A percentile compares a stretch with the other conserved stretches of the same genome.
These are phyloP conservation scores for Ciconia stormi DNA, from an alignment of 2,113 vertebrate genomes.

Conservation along the genomic window DNA sequence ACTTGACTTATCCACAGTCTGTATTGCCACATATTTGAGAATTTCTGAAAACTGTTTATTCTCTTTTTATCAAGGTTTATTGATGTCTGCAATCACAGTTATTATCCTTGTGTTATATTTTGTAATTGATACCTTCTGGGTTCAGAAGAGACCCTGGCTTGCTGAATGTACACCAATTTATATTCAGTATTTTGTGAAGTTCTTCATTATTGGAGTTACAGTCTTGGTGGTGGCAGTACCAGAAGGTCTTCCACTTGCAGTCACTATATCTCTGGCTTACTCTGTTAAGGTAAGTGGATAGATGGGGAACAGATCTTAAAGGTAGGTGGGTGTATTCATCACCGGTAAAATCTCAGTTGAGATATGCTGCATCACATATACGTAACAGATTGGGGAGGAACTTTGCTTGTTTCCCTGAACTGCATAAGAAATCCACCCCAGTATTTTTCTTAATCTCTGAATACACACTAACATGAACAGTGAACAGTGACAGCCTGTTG, in stretches of 20 bases:
- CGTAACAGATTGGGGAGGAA: background rate
- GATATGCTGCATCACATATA: background rate
- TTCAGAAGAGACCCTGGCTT: constrained; percentile 89
- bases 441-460: background rate
- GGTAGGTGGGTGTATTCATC: background rate
- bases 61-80: constrained; percentile 80
- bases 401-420: background rate
- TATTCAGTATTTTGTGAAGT: constrained; percentile 98
- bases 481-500: background rate
- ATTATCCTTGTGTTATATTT: constrained; percentile 96
- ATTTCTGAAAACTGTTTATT: constrained; percentile 14
- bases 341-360: background rate
- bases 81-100: constrained; percentile 98
- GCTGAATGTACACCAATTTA: constrained; percentile 95
- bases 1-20: background rate
- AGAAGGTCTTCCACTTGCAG: constrained; percentile 96
- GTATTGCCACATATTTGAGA: background rate
- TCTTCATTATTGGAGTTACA: constrained; percentile 99
- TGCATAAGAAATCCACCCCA: background rate
- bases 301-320: background rate
- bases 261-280: constrained; percentile 97
- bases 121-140: constrained; percentile 94
- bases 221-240: constrained; percentile 97
- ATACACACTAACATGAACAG: background rate
- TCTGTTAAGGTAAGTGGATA: constrained; percentile 91